Evolutionary conservation across 2,113 vertebrate species (phyloP).

Genomic region (Gracilinanus agilis): DNA sequence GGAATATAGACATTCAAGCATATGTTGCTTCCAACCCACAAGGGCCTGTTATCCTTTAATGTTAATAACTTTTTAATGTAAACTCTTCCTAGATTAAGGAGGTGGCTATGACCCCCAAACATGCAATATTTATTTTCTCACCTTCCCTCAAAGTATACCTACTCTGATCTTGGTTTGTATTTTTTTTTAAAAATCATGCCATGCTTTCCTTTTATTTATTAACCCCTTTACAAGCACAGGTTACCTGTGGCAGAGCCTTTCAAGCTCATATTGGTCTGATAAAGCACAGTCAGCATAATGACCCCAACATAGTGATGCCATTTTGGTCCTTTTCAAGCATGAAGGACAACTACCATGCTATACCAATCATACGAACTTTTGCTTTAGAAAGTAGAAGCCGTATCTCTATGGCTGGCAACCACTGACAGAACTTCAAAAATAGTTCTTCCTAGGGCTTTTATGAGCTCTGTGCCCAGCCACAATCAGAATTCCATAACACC

Average conservation of each 20-base stretch:
- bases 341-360: too few species aligned
- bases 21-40: not conserved
- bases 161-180: not conserved
- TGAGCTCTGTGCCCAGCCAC: not conserved
- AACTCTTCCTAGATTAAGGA: not conserved
- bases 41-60: not conserved
- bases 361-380: not conserved
- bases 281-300: too few species aligned
- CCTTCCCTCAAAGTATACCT: not conserved
- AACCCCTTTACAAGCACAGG: not conserved
- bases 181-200: not conserved
- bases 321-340: too few species aligned
- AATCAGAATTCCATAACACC: not conserved
- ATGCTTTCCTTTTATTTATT: not conserved
- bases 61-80: not conserved
- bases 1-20: not conserved
- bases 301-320: too few species aligned
- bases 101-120: not conserved
- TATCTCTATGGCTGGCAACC: not conserved
- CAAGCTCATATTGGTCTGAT: too few species aligned
- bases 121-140: not conserved
- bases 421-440: not conserved
- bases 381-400: not conserved
- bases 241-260: too few species aligned
- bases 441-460: not conserved